These are phyloP conservation scores for Microctonus brassicae DNA, from an alignment of 2,888 invertebrate species.

Conservation along the genomic window DNA sequence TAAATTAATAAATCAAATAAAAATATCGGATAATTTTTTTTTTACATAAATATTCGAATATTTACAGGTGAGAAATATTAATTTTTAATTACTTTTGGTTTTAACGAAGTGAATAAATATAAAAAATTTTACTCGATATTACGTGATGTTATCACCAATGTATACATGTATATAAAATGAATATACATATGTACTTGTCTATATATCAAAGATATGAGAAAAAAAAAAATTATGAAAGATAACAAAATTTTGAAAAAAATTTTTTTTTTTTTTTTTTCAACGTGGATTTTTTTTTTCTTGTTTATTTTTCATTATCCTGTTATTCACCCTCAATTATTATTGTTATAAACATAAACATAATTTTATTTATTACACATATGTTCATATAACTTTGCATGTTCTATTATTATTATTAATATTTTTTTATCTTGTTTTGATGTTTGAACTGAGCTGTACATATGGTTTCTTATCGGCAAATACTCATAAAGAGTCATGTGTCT, in stretches of 20 bases:
- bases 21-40: too few species aligned
- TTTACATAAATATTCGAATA: background rate
- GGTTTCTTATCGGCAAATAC: constrained; percentile 6
- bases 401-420: too few species aligned
- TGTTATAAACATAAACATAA: too few species aligned
- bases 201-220: background rate
- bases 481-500: background rate
- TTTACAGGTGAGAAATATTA: background rate
- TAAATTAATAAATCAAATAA: too few species aligned
- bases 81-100: background rate
- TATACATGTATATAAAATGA: background rate
- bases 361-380: background rate
- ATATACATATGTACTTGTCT: background rate
- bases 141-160: background rate
- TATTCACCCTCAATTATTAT: too few species aligned
- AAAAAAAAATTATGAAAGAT: background rate
- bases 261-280: background rate
- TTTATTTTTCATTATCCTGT: background rate
- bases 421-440: constrained; percentile 20
- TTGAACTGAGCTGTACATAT: background rate
- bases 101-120: background rate
- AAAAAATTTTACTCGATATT: background rate
- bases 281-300: background rate
- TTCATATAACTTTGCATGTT: background rate
- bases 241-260: background rate